Evolutionary conservation across 2,797 vertebrate genomes (phyloP).

Genomic region (Periparus ater): DNA sequence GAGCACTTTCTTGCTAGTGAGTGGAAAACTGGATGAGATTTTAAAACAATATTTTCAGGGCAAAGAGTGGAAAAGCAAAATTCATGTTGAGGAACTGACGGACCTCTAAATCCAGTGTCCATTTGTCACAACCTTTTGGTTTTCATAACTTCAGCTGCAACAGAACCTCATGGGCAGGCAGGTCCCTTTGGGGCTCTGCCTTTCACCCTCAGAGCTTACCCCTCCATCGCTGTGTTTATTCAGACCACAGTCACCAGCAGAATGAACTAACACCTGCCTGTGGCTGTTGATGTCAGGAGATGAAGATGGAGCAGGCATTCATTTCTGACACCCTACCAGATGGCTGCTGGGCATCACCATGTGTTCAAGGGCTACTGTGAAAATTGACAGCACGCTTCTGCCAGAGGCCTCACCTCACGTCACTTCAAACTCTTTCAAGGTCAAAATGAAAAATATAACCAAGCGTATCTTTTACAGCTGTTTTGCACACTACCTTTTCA

Average conservation of each 20-base stretch:
- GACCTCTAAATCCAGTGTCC: background rate
- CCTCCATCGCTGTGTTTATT: rapidly evolving
- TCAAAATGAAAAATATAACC: background rate
- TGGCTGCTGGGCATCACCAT: background rate
- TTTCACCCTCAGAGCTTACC: background rate
- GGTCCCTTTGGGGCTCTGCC: background rate
- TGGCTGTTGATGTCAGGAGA: background rate
- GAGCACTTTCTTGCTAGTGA: background rate
- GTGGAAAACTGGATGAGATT: background rate
- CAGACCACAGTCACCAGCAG: background rate
- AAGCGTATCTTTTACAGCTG: rapidly evolving
- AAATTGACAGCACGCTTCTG: background rate
- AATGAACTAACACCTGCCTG: too few species aligned
- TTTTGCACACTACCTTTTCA: background rate
- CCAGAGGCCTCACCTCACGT: background rate
- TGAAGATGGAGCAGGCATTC: background rate
- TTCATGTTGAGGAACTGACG: rapidly evolving
- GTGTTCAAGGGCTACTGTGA: background rate
- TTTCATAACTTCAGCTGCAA: background rate
- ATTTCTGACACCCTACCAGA: background rate
- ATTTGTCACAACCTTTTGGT: background rate
- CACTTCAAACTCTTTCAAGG: background rate
- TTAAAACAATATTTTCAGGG: background rate
- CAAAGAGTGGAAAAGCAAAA: background rate
- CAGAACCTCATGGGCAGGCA: rapidly evolving